Evolutionary conservation across 2,888 invertebrate genomes (phyloP).

Genomic region (Mythimna lalbum): DNA sequence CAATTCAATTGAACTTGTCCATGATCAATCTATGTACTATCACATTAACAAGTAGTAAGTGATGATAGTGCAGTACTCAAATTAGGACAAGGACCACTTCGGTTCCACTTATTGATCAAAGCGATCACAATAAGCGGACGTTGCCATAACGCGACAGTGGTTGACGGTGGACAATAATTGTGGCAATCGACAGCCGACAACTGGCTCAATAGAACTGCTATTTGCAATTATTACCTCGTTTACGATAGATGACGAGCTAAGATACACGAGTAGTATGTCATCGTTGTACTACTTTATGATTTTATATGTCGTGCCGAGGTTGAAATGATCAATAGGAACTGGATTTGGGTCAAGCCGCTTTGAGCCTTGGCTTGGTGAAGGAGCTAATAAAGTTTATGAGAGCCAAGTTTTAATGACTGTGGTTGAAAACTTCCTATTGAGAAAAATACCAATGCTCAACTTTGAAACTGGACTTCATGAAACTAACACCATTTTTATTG

Average conservation of each 20-base stretch:
- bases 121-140: constrained; percentile 87
- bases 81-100: constrained; percentile 80
- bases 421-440: constrained; percentile 11
- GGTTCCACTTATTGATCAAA: constrained; percentile 80
- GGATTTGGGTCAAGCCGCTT: constrained; percentile 48
- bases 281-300: constrained; percentile 44
- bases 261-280: constrained; percentile 44
- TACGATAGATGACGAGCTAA: constrained; percentile 41
- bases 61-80: constrained; percentile 67
- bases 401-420: constrained; percentile 46
- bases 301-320: constrained; percentile 29
- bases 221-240: constrained; percentile 62
- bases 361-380: constrained; percentile 25
- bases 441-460: constrained; percentile 4
- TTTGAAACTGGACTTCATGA: constrained; percentile 3
- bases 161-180: constrained; percentile 77
- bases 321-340: constrained; percentile 44
- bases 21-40: constrained; percentile 40
- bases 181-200: constrained; percentile 73
- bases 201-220: constrained; percentile 65
- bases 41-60: constrained; percentile 47
- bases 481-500: neutral
- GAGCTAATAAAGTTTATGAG: constrained; percentile 44
- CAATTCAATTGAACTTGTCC: constrained; percentile 39
- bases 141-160: constrained; percentile 76